These are phyloP conservation scores for Pterobdella sp. DNA, from an alignment of 2,888 invertebrate species.

Conservation along the genomic window DNA sequence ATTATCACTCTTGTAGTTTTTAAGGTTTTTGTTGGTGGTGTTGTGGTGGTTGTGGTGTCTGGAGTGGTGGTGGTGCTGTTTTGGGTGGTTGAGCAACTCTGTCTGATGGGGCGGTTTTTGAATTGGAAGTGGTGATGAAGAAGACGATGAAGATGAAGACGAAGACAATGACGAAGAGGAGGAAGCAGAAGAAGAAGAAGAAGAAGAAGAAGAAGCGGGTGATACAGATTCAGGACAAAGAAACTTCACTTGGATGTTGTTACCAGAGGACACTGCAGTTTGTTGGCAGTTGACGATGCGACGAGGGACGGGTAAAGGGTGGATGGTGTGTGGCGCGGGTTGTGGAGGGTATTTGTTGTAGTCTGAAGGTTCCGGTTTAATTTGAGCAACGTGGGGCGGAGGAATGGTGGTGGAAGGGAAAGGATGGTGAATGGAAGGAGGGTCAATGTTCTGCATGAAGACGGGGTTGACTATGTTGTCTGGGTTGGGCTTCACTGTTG, in stretches of 20 bases:
- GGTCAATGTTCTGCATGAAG: background rate
- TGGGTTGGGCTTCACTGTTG: background rate
- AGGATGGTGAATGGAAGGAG: background rate
- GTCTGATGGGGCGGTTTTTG: background rate
- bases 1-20: background rate
- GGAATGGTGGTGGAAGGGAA: background rate
- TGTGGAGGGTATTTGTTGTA: background rate
- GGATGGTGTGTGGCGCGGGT: background rate
- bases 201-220: background rate
- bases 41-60: background rate
- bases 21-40: background rate
- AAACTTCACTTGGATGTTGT: background rate
- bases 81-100: background rate
- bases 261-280: background rate
- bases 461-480: background rate
- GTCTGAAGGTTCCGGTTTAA: background rate
- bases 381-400: background rate
- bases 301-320: background rate
- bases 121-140: background rate
- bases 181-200: background rate
- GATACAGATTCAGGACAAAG: background rate
- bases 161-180: background rate
- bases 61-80: background rate
- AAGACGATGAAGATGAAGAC: background rate
- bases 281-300: background rate